Evolutionary conservation across 1,140 invertebrate genomes (phyloP), one percentile per base, ranked within the genome.

Genomic region (Wasmannia auropunctata): DNA sequence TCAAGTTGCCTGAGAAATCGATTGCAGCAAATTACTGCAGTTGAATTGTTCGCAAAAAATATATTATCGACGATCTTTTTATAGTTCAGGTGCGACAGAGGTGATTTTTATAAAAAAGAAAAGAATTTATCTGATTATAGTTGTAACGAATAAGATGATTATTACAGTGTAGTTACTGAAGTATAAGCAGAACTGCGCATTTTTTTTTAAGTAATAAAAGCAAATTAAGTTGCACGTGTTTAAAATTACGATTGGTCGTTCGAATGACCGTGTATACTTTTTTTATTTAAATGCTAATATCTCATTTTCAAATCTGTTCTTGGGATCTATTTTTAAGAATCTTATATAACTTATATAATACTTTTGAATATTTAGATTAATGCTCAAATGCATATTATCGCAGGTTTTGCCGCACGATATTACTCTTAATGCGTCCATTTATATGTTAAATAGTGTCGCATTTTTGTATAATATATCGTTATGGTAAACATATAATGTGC

Each of bases 291-390:
- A 54, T 22, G n/a, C 19, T 34, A 22, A 34, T 31, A 72, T 37
- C 37, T 74, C 34, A 74, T 37, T 37, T 56, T 37, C 6, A 51
- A 34, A 74, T 74, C 11, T 74, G 4, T 54, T 74, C 28, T 74
- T n/a, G 11, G 63, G 1, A 67, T 70, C 16, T 70, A 10, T 70
- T 70, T 70, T 19, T 54, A 60, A 49, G 3, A n/a, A 37, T 16
- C 2, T 58, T 76, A 76, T 19, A 14, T 56, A 75, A 72, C 10
- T 34, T 51, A n/a, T n/a, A n/a, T 72, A 34, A 16, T 34, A 19
- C 5, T 34, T 56, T 49, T 49, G n/a, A 22, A 54, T 54, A 72
- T 54, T 72, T 72, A 72, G 1, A 54, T 51, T 34, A n/a, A 70
- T 51, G 8, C 28, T 51, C 16, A 54, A 16, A 37, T 54, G n/a